Base-by-base conservation (phyloP, 1,140 invertebrate species). In the Zaprionus capensis region DNA sequence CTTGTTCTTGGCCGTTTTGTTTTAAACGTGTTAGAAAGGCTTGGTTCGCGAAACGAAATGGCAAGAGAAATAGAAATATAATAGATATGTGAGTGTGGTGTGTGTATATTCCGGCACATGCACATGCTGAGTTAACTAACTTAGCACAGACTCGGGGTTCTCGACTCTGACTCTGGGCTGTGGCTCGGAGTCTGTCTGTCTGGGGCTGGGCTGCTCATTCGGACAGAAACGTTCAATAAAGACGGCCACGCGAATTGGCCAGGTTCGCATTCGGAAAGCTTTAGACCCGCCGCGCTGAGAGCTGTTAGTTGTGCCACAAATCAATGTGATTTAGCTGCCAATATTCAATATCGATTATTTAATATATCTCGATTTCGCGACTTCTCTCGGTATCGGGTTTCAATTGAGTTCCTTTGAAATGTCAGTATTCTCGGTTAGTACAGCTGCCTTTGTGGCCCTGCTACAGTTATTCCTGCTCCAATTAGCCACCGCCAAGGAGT, bases 11-110 rank as follows among this genome's bases (percentile, higher is more conserved):
- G 70, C 71, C 76, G 77, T 90, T 85, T 86, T 79, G 76, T 82
- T 82, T 80, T 69, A 90, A 90, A 90, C 85, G 81, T 90, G 85
- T 90, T 90, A 90, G 85, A 90, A 90, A 90, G 85, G 85, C 85
- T 82, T 90, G 80, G 80, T 71, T 70, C 73, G 71, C 71, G 57
- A 63, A 77, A 66, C 80, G 76, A 82, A 87, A 82, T 87, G 85
- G 78, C 84, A 74, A 69, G 62, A 69, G 62, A 74, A 58, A 53
- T 65, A 70, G 28, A 59, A 58, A 65, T 68, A 65, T 28, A 69
- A 78, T 68, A 46, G 34, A 41, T 57, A 55, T 64, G 49, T 56
- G 55, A 44, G 7, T 41, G 44, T 12, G 46, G 38, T 55, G 34
- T 53, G 57, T 69, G 66, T 63, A 87, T 67, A 81, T 86, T 67